Conservation (phyloP, 2,797 vertebrate genomes). For the Eulemur albifrons region DNA sequence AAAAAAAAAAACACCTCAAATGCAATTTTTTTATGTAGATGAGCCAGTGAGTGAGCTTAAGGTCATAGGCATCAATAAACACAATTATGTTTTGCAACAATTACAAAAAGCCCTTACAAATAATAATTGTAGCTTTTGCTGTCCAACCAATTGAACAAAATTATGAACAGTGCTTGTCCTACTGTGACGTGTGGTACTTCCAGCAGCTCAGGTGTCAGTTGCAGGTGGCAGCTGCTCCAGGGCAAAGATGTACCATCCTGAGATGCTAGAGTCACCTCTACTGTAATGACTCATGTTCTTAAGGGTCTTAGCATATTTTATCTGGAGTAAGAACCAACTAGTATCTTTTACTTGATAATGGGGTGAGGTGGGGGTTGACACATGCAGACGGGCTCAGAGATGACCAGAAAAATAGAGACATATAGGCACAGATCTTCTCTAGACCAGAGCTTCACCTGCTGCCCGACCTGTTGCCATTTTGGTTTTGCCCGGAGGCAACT, state of each 20-base stretch:
- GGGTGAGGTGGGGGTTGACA: not conserved
- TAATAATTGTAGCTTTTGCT: not conserved
- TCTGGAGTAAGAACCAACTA: not conserved
- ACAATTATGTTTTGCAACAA: not conserved
- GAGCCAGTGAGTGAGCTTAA: not conserved
- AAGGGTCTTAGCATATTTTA: not conserved
- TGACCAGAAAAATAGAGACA: not conserved
- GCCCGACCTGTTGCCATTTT: not conserved
- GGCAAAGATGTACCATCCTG: not conserved
- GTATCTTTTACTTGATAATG: not conserved
- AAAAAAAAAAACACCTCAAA: not conserved
- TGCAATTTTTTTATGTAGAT: not conserved
- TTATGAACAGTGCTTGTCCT: not conserved
- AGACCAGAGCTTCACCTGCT: not conserved
- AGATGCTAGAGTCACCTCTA: not conserved
- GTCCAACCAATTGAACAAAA: not conserved
- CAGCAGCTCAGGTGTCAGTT: not conserved
- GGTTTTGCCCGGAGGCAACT: not conserved
- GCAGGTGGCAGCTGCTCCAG: not conserved
- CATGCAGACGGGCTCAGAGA: not conserved
- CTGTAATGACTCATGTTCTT: not conserved
- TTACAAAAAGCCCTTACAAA: not conserved
- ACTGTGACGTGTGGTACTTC: not conserved
- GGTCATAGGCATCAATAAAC: not conserved
- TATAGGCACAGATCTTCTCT: not conserved